These are phyloP conservation scores for Motacilla tschutschensis DNA, from an alignment of 2,113 vertebrate genomes.

Conservation along the genomic window DNA sequence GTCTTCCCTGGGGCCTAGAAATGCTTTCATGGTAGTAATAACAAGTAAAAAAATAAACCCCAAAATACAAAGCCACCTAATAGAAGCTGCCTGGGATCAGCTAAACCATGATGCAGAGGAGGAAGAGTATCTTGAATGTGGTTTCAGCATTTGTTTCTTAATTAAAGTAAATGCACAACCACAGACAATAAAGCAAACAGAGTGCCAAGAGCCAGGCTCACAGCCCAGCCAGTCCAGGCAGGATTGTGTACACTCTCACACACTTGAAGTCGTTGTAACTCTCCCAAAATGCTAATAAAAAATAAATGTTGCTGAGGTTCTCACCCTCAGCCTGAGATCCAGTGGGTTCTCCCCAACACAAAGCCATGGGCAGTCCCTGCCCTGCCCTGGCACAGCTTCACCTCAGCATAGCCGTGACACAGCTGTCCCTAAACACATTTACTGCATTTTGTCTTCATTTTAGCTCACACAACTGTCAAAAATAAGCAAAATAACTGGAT, in stretches of 20 bases:
- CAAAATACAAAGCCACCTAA: constrained; percentile 19
- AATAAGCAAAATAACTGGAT: neutral
- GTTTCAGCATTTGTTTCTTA: neutral
- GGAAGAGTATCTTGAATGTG: neutral
- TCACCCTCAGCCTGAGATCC: neutral
- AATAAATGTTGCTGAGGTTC: neutral
- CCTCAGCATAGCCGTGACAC: rapidly evolving
- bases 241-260: neutral
- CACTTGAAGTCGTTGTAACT: neutral
- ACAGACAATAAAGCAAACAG: neutral
- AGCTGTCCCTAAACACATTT: neutral
- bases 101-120: neutral
- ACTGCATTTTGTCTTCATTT: neutral
- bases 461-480: neutral
- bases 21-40: constrained; percentile 2
- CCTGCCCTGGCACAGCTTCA: neutral
- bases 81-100: neutral
- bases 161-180: constrained; percentile 12
- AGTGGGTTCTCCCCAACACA: rapidly evolving
- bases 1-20: constrained; percentile 31
- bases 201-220: neutral
- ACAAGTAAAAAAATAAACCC: neutral
- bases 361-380: rapidly evolving
- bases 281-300: neutral
- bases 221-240: neutral